Percentiles rank a stretch among this genome's conserved stretches.
Evolutionary conservation across 2,797 vertebrate genomes (phyloP).

Genomic region (Ispidina lecontei): DNA sequence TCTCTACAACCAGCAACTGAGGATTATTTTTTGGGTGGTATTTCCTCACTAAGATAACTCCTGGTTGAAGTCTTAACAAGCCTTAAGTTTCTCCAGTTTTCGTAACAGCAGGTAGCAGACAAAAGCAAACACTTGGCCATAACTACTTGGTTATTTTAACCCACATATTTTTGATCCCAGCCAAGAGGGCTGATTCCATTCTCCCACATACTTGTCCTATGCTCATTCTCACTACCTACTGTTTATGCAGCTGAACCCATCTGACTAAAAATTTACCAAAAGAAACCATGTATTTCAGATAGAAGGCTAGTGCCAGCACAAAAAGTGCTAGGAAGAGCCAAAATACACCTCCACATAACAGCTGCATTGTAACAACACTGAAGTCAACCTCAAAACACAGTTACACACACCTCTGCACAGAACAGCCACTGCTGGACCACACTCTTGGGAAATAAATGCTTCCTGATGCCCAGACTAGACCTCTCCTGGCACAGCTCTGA

Average conservation of each 20-base stretch:
- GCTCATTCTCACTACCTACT: neutral
- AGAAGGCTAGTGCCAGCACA: neutral
- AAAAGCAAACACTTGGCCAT: neutral
- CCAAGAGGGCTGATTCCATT: neutral
- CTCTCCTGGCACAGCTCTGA: neutral
- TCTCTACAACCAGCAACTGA: neutral
- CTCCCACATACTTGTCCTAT: accelerated
- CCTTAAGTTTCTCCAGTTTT: neutral
- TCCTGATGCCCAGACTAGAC: neutral
- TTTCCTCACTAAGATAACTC: neutral
- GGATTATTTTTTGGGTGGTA: neutral
- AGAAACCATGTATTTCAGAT: neutral
- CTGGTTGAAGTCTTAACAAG: neutral
- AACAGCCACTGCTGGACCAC: neutral
- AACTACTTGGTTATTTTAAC: neutral
- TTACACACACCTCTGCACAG: neutral
- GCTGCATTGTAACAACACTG: neutral
- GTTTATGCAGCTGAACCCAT: neutral
- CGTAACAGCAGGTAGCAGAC: neutral
- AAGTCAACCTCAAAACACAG: neutral
- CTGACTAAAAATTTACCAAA: neutral
- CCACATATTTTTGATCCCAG: neutral
- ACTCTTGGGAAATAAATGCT: neutral
- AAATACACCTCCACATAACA: neutral
- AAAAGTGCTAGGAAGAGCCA: neutral